Evolutionary conservation across 2,113 vertebrate species (phyloP).

Genomic region (Barnardius zonarius): DNA sequence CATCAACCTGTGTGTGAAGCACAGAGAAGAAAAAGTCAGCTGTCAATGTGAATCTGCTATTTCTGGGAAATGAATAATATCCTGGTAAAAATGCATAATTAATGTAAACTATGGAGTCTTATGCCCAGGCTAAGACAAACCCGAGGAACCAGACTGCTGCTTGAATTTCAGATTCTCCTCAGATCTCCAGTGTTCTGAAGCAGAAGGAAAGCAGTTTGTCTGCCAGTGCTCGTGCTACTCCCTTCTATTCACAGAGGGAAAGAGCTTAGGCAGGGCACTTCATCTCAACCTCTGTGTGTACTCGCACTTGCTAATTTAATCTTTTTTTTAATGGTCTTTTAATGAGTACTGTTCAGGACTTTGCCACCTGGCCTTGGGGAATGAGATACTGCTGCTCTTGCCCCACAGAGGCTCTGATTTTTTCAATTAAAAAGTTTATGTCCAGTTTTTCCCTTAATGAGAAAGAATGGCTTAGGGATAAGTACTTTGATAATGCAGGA

Average conservation of each 20-base stretch:
- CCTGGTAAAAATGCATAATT: background rate
- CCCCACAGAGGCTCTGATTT: background rate
- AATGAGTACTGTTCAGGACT: background rate
- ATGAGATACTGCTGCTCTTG: background rate
- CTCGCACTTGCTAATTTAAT: background rate
- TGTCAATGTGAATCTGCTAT: background rate
- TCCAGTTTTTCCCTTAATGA: background rate
- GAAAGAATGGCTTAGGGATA: background rate
- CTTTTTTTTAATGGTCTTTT: background rate
- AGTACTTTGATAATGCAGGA: background rate
- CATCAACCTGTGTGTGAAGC: fast-evolving
- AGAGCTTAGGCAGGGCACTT: background rate
- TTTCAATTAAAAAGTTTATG: background rate
- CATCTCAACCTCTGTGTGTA: background rate
- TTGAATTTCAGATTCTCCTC: background rate
- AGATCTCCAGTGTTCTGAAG: background rate
- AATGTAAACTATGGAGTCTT: background rate
- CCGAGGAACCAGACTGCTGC: background rate
- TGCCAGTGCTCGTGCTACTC: background rate
- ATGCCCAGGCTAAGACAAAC: background rate
- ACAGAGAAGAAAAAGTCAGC: background rate
- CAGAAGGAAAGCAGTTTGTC: background rate
- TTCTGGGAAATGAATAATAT: background rate
- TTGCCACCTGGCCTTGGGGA: background rate
- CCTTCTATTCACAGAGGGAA: fast-evolving